phyloP scores from a whole-genome alignment of 1,140 invertebrate species.

The Triops longicaudatus region DNA sequence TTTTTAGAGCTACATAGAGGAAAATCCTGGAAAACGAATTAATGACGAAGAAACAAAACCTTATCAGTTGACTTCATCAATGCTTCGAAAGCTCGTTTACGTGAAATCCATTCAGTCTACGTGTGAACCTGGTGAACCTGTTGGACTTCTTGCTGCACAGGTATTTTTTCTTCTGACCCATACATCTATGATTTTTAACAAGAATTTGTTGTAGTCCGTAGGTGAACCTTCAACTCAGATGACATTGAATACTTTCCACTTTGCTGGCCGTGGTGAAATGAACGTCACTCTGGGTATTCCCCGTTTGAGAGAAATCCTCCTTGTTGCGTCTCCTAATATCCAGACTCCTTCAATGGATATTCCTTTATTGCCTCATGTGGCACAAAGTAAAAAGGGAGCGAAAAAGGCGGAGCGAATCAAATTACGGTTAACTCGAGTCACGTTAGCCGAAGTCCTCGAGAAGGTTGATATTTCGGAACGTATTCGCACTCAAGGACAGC shows the following conservation, averaged over 20 bases:
- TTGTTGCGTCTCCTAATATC: constrained; percentile 84
- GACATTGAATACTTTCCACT: constrained; percentile 99
- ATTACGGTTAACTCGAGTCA: constrained; percentile 63
- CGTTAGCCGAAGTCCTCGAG: constrained; percentile 66
- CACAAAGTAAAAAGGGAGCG: constrained; percentile 37
- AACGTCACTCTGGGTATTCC: constrained; percentile 98
- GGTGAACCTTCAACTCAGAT: constrained; percentile 99
- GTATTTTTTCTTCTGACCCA: constrained; percentile 35
- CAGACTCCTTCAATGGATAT: constrained; percentile 96
- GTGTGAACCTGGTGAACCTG: constrained; percentile 85
- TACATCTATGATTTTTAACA: background rate
- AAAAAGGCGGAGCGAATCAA: constrained; percentile 57
- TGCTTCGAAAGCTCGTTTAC: constrained; percentile 53
- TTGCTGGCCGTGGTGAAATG: constrained; percentile 99
- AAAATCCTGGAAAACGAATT: constrained; percentile 30
- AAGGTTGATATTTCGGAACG: constrained; percentile 57
- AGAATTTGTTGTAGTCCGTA: constrained; percentile 55
- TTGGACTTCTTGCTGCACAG: constrained; percentile 87
- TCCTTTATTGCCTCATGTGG: constrained; percentile 50
- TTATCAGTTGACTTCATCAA: constrained; percentile 32
- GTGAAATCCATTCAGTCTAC: constrained; percentile 66
- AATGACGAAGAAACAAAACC: constrained; percentile 39
- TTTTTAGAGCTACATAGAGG: constrained; percentile 55
- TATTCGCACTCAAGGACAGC: constrained; percentile 40
- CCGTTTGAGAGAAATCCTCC: constrained; percentile 89